Conservation (phyloP, 2,888 invertebrate genomes). For the Catocala fraxini region DNA sequence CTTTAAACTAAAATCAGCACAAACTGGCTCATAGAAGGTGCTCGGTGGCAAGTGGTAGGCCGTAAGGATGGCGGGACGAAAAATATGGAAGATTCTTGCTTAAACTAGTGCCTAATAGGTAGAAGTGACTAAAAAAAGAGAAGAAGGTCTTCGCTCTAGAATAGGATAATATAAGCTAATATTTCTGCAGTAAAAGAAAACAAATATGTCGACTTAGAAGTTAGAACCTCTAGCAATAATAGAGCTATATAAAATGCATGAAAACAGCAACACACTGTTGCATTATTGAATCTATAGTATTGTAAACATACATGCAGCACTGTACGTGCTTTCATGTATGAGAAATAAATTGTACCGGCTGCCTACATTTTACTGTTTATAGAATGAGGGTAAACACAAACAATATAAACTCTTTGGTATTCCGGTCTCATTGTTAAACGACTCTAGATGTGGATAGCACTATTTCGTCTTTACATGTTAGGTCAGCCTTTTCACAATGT, state of each 20-base stretch:
- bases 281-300: neutral
- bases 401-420: constrained; percentile 10
- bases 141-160: too few species aligned
- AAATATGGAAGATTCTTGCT: too few species aligned
- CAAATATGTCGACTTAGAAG: neutral
- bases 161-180: too few species aligned
- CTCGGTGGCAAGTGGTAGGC: too few species aligned
- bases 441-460: constrained; percentile 18
- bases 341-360: neutral
- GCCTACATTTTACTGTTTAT: neutral
- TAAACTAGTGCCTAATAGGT: too few species aligned
- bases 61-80: too few species aligned
- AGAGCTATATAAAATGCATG: neutral
- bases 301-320: neutral
- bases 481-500: constrained; percentile 16
- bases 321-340: neutral
- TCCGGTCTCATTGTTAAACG: constrained; percentile 21
- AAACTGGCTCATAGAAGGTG: too few species aligned
- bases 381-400: constrained; percentile 6
- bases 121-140: too few species aligned
- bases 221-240: neutral
- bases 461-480: constrained; percentile 23
- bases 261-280: neutral
- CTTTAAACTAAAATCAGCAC: too few species aligned
- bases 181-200: too few species aligned